Base-by-base conservation (phyloP, 1,140 invertebrate species). In the Bathynomus jamesi region DNA sequence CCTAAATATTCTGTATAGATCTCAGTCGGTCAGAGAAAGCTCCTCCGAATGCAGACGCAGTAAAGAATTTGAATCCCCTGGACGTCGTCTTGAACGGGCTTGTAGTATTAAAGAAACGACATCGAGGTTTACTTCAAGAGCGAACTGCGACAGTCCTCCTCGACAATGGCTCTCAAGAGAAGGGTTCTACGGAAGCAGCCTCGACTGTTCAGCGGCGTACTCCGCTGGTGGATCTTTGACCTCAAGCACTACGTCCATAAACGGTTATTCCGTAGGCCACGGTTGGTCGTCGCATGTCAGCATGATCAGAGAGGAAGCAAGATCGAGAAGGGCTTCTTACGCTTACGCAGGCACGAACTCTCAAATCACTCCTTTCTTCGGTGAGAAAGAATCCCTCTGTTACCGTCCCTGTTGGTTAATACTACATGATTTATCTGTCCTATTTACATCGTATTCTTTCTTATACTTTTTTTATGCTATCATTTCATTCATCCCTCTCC, bases 81-180 rank as follows among this genome's bases (percentile, higher is more conserved):
- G 40, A 53, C 21, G 40, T 53, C 40, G 67, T 61, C 67, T 69
- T 29, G 29, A 27, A 61, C 40, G 67, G 29, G 53, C 67, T n/a
- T 21, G 46, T 61, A 69, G 67, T 30, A 69, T 69, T 61, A 69
- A 69, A 11, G 67, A 69, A 29, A 69, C 67, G 28, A 65, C 24
- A 28, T 61, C 40, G 11, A 2, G 67, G n/a, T 60, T 30, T 7
- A 10, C 27, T 7, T 24, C 7, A 7, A 28, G 32, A n/a, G 13
- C 21, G 13, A 17, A 17, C 13, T 53, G 40, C 40, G 24, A 53
- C 10, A 61, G 46, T 11, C 60, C 61, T 30, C 53, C 53, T 13
- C 4, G 67, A 13, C 5, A 61, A 24, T 69, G 67, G 67, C 7
- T 61, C 10, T 69, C 67, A 29, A 13, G 67, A 69, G 67, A 69